These are phyloP conservation scores for Coturnix japonica DNA, from an alignment of 2,113 vertebrate species.

Conservation along the genomic window DNA sequence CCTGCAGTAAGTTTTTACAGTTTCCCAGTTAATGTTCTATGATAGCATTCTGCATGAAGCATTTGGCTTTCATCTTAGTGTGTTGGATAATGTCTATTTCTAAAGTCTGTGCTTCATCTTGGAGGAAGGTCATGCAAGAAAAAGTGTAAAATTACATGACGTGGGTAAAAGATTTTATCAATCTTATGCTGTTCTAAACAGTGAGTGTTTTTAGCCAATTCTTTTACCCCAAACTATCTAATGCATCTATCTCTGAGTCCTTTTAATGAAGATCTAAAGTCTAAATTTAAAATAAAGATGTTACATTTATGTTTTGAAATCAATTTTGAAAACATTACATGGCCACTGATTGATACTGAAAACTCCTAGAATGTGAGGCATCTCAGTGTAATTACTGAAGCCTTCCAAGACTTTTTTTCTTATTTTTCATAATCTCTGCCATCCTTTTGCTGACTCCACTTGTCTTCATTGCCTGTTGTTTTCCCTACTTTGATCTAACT, in stretches of 20 bases:
- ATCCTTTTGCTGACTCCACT: neutral
- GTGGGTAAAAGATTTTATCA: neutral
- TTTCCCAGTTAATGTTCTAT: fast-evolving
- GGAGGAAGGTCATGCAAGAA: neutral
- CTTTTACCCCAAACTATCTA: neutral
- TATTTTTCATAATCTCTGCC: neutral
- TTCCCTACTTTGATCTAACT: neutral
- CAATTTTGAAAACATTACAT: neutral
- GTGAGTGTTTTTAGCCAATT: neutral
- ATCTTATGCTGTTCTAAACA: constrained; percentile 13
- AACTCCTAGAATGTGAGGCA: neutral
- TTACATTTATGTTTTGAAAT: constrained; percentile 16
- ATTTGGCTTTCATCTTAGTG: neutral
- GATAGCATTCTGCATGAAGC: neutral
- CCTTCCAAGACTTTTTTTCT: neutral
- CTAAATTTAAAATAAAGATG: constrained; percentile 27
- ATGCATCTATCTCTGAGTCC: constrained; percentile 2
- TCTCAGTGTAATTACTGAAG: neutral
- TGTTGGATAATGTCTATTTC: neutral
- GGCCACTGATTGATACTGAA: neutral
- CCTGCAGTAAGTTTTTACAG: neutral
- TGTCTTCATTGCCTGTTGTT: neutral
- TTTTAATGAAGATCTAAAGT: constrained; percentile 2
- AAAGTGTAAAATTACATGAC: constrained; percentile 33
- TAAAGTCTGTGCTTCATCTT: neutral